A percentile compares a stretch with the other conserved stretches of the same genome.
Evolutionary conservation across 2,113 vertebrate genomes (phyloP).

Genomic region (Protobothrops mucrosquamatus): DNA sequence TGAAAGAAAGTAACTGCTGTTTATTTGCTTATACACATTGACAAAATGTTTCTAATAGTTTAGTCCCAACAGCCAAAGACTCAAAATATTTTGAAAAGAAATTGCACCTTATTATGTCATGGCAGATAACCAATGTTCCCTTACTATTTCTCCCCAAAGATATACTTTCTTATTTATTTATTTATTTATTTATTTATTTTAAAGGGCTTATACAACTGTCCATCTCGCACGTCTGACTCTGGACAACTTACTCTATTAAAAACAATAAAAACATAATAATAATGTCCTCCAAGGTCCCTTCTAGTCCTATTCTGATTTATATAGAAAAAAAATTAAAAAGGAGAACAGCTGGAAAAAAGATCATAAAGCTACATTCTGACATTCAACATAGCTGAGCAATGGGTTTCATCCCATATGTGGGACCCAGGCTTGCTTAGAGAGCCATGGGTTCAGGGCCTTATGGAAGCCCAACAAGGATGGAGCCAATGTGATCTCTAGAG

Average conservation of each 20-base stretch:
- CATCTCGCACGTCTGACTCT: not conserved
- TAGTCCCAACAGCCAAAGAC: not conserved
- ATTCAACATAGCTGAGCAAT: not conserved
- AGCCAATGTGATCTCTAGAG: not conserved
- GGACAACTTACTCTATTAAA: not conserved
- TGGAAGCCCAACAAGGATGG: not conserved
- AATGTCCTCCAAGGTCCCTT: not conserved
- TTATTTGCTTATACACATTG: not conserved
- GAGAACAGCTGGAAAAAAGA: not conserved
- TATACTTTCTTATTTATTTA: not conserved
- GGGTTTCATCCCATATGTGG: not conserved
- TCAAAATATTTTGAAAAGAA: not conserved
- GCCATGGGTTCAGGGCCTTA: not conserved
- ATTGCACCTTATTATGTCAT: not conserved
- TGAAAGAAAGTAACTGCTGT: not conserved
- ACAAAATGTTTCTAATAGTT: not conserved
- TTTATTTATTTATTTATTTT: too few relatives aligned
- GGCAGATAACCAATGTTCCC: not conserved
- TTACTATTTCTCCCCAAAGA: not conserved
- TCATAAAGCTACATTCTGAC: not conserved
- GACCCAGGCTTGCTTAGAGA: not conserved
- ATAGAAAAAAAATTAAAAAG: not conserved
- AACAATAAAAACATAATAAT: not conserved
- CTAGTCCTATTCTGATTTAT: not conserved
- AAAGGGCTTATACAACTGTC: not conserved